Percentiles rank a stretch among this genome's conserved stretches.
These are phyloP conservation scores for Encarsia formosa DNA, from an alignment of 2,888 invertebrate genomes.

Conservation along the genomic window DNA sequence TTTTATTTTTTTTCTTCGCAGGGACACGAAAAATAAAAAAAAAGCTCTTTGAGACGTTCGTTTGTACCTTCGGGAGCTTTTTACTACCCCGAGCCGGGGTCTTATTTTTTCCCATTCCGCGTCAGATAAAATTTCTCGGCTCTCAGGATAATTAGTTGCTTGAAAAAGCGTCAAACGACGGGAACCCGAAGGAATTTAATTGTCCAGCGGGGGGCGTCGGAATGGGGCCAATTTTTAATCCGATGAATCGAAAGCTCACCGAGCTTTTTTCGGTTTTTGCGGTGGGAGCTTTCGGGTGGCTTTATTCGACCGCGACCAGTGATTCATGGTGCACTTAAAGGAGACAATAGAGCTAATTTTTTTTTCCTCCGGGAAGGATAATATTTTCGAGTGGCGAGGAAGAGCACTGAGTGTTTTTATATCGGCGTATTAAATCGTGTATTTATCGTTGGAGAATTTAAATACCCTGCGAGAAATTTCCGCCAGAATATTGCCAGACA, in stretches of 20 bases:
- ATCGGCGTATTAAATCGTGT: too few species aligned
- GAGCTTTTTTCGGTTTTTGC: too few species aligned
- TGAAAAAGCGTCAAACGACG: constrained; percentile 19
- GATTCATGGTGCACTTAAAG: neutral
- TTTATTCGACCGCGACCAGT: neutral
- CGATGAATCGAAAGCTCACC: neutral
- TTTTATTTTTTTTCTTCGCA: too few species aligned
- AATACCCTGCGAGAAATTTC: too few species aligned
- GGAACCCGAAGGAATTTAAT: constrained; percentile 10
- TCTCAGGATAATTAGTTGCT: constrained; percentile 26
- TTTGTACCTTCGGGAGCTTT: neutral
- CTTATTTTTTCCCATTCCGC: constrained; percentile 1
- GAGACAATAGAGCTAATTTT: too few species aligned
- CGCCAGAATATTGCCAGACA: too few species aligned
- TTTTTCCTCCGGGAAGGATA: too few species aligned
- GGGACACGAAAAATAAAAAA: too few species aligned
- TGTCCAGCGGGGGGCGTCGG: constrained; percentile 5
- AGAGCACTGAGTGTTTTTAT: too few species aligned
- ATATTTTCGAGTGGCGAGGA: too few species aligned
- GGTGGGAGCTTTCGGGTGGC: neutral
- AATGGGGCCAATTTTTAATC: constrained; percentile 19
- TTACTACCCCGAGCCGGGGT: neutral
- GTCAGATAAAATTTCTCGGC: constrained; percentile 15
- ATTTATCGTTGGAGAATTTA: too few species aligned
- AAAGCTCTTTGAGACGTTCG: too few species aligned